Percentiles rank a stretch among this genome's conserved stretches.
Evolutionary conservation across 2,888 invertebrate genomes (phyloP).

Genomic region (Sabellastarte sp.): DNA sequence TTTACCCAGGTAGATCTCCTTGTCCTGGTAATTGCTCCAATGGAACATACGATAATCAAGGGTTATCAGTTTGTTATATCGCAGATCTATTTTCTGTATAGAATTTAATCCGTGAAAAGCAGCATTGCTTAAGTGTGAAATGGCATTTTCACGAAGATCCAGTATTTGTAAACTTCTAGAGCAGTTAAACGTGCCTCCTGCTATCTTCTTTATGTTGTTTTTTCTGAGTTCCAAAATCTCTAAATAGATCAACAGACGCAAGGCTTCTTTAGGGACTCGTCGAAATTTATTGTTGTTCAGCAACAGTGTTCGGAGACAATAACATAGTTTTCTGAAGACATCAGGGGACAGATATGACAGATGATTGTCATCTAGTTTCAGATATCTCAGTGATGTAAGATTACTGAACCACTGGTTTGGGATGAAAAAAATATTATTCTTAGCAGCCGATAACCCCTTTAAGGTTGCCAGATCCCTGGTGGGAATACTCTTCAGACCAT

Average conservation of each 20-base stretch:
- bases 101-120: conserved; percentile 3
- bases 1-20: background rate
- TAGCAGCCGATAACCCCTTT: conserved; percentile 15
- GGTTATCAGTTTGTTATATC: background rate
- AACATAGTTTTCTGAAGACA: conserved; percentile 12
- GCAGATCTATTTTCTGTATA: background rate
- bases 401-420: conserved; percentile 22
- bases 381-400: conserved; percentile 13
- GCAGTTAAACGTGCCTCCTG: conserved; percentile 11
- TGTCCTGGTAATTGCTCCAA: background rate
- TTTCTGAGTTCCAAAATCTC: conserved; percentile 19
- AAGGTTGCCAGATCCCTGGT: conserved; percentile 15
- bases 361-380: conserved; percentile 21
- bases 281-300: conserved; percentile 17
- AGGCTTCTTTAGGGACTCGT: conserved; percentile 6
- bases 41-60: background rate
- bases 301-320: conserved; percentile 14
- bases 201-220: conserved; percentile 17
- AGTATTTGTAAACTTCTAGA: conserved; percentile 12
- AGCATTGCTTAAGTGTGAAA: conserved; percentile 9
- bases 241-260: conserved; percentile 8
- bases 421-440: conserved; percentile 14
- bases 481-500: conserved; percentile 18
- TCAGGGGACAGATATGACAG: conserved; percentile 8
- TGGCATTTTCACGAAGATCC: conserved; percentile 22